Base-by-base conservation (phyloP, 2,113 vertebrate genomes). In the Laterallus jamaicensis region DNA sequence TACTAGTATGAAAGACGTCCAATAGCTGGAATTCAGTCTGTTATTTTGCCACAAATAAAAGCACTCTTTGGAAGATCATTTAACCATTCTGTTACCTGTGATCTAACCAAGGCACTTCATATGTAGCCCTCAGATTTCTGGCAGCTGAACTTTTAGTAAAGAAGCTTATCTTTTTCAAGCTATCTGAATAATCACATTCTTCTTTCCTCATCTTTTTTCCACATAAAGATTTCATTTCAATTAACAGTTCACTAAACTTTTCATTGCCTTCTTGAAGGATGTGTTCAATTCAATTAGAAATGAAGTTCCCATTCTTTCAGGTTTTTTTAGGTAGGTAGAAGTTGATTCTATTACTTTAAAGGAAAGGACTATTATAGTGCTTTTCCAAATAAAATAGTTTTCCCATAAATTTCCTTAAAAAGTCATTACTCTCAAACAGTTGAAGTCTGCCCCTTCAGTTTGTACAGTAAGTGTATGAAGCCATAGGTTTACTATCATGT, bases 21-120 rank as follows among this genome's bases (percentile, higher is more conserved):
- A 24, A 63, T 96, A 91, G 76, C 89, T 94, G 80, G 78, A 91
- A 95, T 88, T 96, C 91, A 59, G 60, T 74, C 35, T n/a, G 50
- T 93, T 93, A 81, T 82, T 94, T 88, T 77, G n/a, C 35, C 55
- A 76, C 32, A 95, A 82, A 92, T 90, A 60, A 82, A 95, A 96
- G 67, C 50, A 67, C 56, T 62, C 52, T 73, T 91, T 42, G 69
- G 81, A 91, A 95, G 85, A 66, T 90, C 77, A 39, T 66, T 83
- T 93, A 84, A 83, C 88, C 75, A 95, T 82, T 81, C 86, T 54
- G 20, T 86, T 64, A 62, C 75, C 70, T 26, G 16, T 62, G 42
- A 84, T 80, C 71, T 59, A 77, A 76, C 73, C 77, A 50, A 80
- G 40, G 58, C 63, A 84, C 75, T 87, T 82, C 81, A 69, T 74